Base-by-base conservation (phyloP, 2,888 invertebrate species). In the Spatulosminthurus flaviceps region DNA sequence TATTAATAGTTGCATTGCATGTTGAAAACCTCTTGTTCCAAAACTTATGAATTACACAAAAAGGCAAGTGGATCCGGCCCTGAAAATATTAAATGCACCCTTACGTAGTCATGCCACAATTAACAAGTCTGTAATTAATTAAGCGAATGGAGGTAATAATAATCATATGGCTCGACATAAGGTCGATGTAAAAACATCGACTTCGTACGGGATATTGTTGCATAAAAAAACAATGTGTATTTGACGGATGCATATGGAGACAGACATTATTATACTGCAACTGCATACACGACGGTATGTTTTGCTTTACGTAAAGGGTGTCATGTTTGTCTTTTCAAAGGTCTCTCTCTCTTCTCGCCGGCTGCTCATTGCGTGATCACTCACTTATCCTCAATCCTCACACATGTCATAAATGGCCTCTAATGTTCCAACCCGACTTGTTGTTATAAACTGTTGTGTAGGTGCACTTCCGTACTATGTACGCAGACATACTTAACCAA, bases 281-380 rank as follows among this genome's bases (percentile, higher is more conserved):
- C 1, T 21, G 34, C 5, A 16, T 26, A 64, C 26, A 64, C 22
- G 22, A 64, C 22, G 26, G 60, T n/a, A n/a, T n/a, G n/a, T n/a
- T n/a, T 11, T 22, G 66, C 22, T 66, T 66, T 66, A 29, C 26
- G 29, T 67, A 67, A 51, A 19, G 67, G 67, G 67, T 67, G 28
- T 67, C 67, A 26, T 67, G 67, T 67, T 67, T 28, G n/a, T 67
- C 28, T 67, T 21, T 28, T 24, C 29, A 64, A 64, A 64, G 64
- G 51, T 51, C 51, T 51, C 51, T 51, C 67, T 66, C 26, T 22
- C 26, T 66, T 66, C 22, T 67, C 24, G 19, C 67, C 67, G 67
- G 67, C 67, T 67, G 67, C 29, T 67, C 67, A 67, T 67, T 67
- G 67, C 67, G 67, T 67, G 67, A 67, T 67, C 67, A 67, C 67